Conservation (phyloP, 2,113 vertebrate genomes). For the Campylomormyrus tamandua region DNA sequence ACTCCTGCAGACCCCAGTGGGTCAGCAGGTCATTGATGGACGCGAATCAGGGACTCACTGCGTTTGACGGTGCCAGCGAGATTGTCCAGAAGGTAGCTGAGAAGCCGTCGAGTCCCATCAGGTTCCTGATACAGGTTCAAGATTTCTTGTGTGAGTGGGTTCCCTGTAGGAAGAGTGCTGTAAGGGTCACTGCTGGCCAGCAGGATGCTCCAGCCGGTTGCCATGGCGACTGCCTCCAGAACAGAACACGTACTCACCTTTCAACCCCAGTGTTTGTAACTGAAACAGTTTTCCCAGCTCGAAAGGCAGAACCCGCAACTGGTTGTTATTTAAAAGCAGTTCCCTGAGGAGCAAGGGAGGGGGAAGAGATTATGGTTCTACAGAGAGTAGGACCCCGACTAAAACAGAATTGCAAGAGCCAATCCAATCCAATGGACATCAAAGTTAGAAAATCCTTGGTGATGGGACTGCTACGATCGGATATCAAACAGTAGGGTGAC, state of each 20-base stretch:
- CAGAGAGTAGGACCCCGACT: not conserved
- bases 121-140: constrained; percentile 96
- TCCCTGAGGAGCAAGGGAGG: constrained; percentile 69
- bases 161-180: constrained; percentile 64
- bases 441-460: not conserved
- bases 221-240: not conserved
- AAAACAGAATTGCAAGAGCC: not conserved
- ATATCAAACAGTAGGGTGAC: not conserved
- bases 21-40: not conserved
- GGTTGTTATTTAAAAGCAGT: constrained; percentile 99
- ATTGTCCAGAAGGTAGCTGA: constrained; percentile 99
- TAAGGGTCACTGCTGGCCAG: not conserved
- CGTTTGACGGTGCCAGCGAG: constrained; percentile 95
- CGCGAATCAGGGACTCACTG: constrained; percentile 67
- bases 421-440: not conserved
- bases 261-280: constrained; percentile 97
- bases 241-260: constrained; percentile 67
- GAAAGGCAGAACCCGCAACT: constrained; percentile 99
- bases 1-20: not conserved
- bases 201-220: not conserved
- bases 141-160: constrained; percentile 98
- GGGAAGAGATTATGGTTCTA: too few relatives aligned
- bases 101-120: constrained; percentile 90
- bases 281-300: constrained; percentile 99
- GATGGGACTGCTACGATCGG: not conserved